Percentiles rank a stretch among this genome's conserved stretches.
phyloP scores from a whole-genome alignment of 2,113 vertebrate species.

The Craseonycteris thonglongyai region DNA sequence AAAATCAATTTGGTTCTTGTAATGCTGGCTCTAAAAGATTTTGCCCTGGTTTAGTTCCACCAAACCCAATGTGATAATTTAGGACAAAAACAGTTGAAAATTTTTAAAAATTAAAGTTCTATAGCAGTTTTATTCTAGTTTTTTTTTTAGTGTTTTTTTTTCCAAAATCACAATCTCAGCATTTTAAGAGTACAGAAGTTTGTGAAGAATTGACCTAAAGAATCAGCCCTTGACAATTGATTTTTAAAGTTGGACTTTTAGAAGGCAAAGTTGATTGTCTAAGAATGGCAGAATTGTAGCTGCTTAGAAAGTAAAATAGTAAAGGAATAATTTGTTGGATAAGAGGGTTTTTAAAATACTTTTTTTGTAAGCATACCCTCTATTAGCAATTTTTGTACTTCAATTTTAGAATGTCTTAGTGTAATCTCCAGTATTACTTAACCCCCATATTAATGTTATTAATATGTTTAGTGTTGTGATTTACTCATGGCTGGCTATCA shows the following conservation, averaged over 20 bases:
- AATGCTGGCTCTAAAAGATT: neutral
- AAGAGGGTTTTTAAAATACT: neutral
- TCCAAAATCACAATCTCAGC: neutral
- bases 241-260: conserved; percentile 40
- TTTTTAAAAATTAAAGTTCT: neutral
- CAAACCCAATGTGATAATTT: neutral
- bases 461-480: neutral
- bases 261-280: conserved; percentile 1
- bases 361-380: conserved; percentile 9
- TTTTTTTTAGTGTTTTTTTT: neutral
- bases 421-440: conserved; percentile 17
- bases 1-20: neutral
- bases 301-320: neutral
- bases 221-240: neutral
- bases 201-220: conserved; percentile 16
- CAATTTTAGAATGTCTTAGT: conserved; percentile 5
- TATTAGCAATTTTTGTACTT: conserved; percentile 9
- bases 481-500: neutral
- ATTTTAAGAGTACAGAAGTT: neutral
- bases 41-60: conserved; percentile 18
- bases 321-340: conserved; percentile 2
- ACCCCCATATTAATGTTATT: neutral
- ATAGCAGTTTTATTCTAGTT: neutral
- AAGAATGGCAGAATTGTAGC: conserved; percentile 31
- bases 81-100: neutral